Evolutionary conservation across 2,113 vertebrate genomes (phyloP).

Genomic region (Heptranchias perlo): DNA sequence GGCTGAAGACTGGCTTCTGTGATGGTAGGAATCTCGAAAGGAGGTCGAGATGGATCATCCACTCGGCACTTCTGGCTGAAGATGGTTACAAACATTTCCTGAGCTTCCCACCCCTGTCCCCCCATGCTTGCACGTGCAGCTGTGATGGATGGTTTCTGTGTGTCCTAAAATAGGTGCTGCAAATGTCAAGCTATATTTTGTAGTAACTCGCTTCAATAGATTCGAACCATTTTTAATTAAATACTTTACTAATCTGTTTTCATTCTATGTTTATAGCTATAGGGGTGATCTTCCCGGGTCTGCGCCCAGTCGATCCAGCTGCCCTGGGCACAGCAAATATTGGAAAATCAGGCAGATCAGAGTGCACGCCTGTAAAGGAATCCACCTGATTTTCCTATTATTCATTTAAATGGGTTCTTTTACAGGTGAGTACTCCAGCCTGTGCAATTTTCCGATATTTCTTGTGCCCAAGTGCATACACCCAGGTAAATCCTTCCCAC

Average conservation of each 20-base stretch:
- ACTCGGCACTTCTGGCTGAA: too few relatives aligned
- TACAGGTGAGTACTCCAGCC: neutral
- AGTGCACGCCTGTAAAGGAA: neutral
- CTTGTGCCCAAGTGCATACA: neutral
- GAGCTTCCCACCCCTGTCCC: neutral
- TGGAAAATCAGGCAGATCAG: too few relatives aligned
- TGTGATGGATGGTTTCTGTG: neutral
- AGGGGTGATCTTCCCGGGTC: neutral
- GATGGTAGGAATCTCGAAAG: too few relatives aligned
- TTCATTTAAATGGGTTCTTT: neutral
- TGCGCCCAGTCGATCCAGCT: neutral
- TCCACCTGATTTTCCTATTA: neutral
- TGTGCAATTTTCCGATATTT: neutral
- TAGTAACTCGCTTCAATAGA: neutral
- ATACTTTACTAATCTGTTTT: neutral
- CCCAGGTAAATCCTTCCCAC: neutral
- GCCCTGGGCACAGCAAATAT: too few relatives aligned
- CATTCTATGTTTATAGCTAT: neutral
- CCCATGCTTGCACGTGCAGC: neutral
- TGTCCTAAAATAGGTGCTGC: neutral
- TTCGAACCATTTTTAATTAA: neutral
- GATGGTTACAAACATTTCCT: too few relatives aligned
- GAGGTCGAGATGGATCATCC: too few relatives aligned
- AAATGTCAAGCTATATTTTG: neutral
- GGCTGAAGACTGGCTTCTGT: too few relatives aligned